These are phyloP conservation scores for Halocynthia roretzi DNA, from an alignment of 23 tunicate species.

Conservation along the genomic window DNA sequence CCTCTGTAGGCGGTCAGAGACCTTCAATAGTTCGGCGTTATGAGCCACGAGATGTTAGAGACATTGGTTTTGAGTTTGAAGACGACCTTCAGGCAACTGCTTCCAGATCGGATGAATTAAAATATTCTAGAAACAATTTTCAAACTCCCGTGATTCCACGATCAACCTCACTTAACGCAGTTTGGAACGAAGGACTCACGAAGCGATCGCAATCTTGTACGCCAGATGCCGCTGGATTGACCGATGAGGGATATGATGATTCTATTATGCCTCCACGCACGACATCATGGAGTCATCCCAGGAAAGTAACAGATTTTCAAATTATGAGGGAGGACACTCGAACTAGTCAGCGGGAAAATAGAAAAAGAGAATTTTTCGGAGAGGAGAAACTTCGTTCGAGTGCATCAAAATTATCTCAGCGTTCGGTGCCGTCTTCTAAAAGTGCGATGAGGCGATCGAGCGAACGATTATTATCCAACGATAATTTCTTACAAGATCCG, in stretches of 20 bases:
- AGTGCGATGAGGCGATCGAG: no score
- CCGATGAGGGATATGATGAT: slow-evolving; percentile 3
- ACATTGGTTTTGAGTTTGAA: not conserved
- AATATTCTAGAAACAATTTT: no score
- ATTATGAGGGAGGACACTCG: no score
- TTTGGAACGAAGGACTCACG: not conserved
- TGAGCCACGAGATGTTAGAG: not conserved
- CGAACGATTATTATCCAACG: no score
- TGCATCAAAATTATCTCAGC: no score
- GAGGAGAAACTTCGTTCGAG: no score
- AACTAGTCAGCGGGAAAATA: no score
- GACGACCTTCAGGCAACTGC: not conserved
- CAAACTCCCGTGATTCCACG: not conserved
- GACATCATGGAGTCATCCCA: slow-evolving; percentile 10
- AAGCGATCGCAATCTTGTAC: not conserved
- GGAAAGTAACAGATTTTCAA: no score
- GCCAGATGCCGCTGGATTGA: not conserved
- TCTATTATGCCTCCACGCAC: not conserved
- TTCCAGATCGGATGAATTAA: not conserved
- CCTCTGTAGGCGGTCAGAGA: not conserved
- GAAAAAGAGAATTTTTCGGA: no score
- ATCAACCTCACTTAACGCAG: not conserved
- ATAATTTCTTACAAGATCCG: no score
- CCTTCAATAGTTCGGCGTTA: not conserved
- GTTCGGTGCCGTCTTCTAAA: no score